Base-by-base conservation (phyloP, 2,888 invertebrate genomes). In the Ernsta delagoae region DNA sequence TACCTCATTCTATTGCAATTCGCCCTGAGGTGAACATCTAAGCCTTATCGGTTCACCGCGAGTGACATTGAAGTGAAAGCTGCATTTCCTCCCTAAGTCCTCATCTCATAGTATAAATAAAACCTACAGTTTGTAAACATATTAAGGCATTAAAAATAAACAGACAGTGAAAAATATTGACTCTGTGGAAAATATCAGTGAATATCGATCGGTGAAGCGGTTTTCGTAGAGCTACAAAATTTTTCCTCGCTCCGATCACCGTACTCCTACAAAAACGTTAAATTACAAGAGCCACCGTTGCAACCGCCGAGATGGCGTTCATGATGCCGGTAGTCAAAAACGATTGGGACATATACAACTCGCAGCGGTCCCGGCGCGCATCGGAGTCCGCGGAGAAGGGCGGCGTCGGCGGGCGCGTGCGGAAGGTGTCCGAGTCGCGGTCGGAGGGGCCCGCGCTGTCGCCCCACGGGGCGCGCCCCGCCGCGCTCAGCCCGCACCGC, bases 291-390 rank as follows among this genome's bases (percentile, higher is more conserved):
- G 84, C 76, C 80, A 84, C 88, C 87, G 87, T 84, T 77, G 75
- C 79, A 83, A 79, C 78, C 90, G 89, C 82, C 88, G 90, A 89
- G 90, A 98, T 98, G 98, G 98, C 98, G 94, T 98, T 98, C 94
- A 98, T 98, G 98, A 97, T 98, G 97, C 98, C 98, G 70, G 98
- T 98, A 75, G 96, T 98, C 93, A 98, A 98, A 94, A 98, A 98
- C 94, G 97, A 98, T 89, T 98, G 97, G 95, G 97, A 98, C 88
- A 97, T 98, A 83, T 98, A 98, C 94, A 97, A 97, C 94, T 96
- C 97, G 75, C 96, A 96, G 86, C 95, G 97, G 73, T 95, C 96
- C 68, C 94, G 97, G 77, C 95, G 96, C 75, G 94, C 95, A 56
- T 97, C 97, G 7, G 97, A 97, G 89, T 95, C 96, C 8, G 80